phyloP scores from a whole-genome alignment of 1,140 invertebrate genomes.

The Tenebrio molitor region DNA sequence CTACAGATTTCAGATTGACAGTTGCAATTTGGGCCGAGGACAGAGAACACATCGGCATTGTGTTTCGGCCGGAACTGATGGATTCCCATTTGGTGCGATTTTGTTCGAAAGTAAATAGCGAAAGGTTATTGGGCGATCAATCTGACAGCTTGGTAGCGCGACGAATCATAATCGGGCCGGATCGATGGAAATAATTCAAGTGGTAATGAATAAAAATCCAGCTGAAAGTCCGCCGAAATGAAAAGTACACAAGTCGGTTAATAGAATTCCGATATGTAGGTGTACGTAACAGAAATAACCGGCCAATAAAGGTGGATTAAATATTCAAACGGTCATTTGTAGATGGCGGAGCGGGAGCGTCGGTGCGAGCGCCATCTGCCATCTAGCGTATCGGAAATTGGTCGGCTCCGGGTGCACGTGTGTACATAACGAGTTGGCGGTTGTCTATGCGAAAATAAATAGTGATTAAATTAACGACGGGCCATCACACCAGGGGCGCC shows the following conservation, averaged over 20 bases:
- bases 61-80: no score
- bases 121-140: no score
- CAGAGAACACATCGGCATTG: no score
- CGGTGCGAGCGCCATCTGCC: conserved; percentile 14
- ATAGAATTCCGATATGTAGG: conserved; percentile 21
- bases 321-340: conserved; percentile 38
- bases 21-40: no score
- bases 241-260: conserved; percentile 20
- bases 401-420: no score
- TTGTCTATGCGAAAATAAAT: conserved; percentile 30
- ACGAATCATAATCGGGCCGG: not conserved
- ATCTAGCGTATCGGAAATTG: conserved; percentile 32
- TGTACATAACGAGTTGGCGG: not conserved
- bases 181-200: conserved; percentile 5
- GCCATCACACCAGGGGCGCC: conserved; percentile 28
- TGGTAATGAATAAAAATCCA: conserved; percentile 1
- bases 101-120: not conserved
- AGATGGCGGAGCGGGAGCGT: conserved; percentile 1
- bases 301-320: conserved; percentile 28
- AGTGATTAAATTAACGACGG: conserved; percentile 37
- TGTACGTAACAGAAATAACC: conserved; percentile 13
- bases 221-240: conserved; percentile 3
- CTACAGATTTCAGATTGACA: not conserved
- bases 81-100: no score
- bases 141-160: not conserved